Conservation (phyloP, 92 coral and sea anemone genomes). For the Phymanthus crucifer region DNA sequence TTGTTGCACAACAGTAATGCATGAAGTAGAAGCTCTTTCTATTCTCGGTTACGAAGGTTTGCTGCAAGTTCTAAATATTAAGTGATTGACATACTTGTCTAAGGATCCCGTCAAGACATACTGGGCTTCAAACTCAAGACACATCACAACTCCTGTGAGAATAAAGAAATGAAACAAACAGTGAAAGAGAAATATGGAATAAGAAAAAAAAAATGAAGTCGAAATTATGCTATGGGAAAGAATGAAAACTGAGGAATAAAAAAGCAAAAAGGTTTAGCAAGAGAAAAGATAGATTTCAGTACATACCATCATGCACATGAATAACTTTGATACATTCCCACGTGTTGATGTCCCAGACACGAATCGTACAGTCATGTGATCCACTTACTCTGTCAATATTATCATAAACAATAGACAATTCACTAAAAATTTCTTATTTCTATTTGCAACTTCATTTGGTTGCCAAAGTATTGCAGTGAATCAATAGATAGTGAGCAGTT, state of each 20-base stretch:
- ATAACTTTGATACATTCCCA: conserved; percentile 88
- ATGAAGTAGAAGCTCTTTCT: too few species aligned
- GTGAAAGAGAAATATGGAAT: neutral
- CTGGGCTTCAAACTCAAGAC: conserved; percentile 66
- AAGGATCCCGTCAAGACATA: conserved; percentile 75
- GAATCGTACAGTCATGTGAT: conserved; percentile 89
- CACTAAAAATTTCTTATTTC: too few species aligned
- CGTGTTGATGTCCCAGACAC: conserved; percentile 79
- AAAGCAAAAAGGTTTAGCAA: neutral
- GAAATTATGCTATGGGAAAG: neutral
- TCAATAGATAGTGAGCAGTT: too few species aligned
- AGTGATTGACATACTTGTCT: conserved; percentile 65
- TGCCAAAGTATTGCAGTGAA: too few species aligned
- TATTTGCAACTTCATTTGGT: too few species aligned
- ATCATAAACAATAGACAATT: neutral
- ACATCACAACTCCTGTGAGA: conserved; percentile 77
- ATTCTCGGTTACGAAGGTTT: too few species aligned
- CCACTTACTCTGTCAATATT: conserved; percentile 73
- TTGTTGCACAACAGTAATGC: too few species aligned
- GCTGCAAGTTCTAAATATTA: neutral
- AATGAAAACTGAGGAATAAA: neutral
- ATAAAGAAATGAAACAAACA: neutral
- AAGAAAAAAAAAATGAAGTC: too few species aligned
- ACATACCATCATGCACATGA: conserved; percentile 80
- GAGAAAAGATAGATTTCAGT: neutral